These are phyloP conservation scores for Alethe diademata DNA, from an alignment of 2,113 vertebrate genomes.

Conservation along the genomic window DNA sequence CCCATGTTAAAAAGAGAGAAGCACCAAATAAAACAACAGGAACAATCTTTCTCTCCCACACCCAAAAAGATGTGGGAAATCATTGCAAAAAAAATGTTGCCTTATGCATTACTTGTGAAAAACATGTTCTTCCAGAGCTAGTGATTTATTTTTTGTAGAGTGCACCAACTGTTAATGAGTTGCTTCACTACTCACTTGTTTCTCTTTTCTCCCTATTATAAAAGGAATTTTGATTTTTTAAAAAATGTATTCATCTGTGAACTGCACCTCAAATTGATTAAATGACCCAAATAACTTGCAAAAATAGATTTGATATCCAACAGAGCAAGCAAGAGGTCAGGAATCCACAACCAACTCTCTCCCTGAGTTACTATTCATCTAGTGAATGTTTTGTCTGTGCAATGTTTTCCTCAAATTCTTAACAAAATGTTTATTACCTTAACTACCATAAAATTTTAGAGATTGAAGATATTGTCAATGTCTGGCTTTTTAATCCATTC, in stretches of 20 bases:
- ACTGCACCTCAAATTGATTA: neutral
- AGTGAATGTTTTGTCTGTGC: neutral
- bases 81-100: neutral
- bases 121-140: conserved; percentile 44
- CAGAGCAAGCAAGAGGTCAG: neutral
- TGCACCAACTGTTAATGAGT: conserved; percentile 36
- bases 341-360: neutral
- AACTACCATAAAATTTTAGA: neutral
- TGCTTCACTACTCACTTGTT: conserved; percentile 39
- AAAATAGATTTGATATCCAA: neutral
- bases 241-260: neutral
- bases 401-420: neutral
- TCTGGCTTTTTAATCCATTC: neutral
- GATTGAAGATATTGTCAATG: neutral
- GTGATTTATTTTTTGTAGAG: conserved; percentile 7
- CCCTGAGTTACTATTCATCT: neutral
- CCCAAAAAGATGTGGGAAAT: neutral
- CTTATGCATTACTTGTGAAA: conserved; percentile 50
- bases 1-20: neutral
- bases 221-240: neutral
- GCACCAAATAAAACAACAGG: neutral
- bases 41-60: neutral
- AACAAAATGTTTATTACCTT: neutral
- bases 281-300: conserved; percentile 13
- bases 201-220: neutral